Base-by-base conservation (phyloP, 2,797 vertebrate genomes). In the Enoplosus armatus region DNA sequence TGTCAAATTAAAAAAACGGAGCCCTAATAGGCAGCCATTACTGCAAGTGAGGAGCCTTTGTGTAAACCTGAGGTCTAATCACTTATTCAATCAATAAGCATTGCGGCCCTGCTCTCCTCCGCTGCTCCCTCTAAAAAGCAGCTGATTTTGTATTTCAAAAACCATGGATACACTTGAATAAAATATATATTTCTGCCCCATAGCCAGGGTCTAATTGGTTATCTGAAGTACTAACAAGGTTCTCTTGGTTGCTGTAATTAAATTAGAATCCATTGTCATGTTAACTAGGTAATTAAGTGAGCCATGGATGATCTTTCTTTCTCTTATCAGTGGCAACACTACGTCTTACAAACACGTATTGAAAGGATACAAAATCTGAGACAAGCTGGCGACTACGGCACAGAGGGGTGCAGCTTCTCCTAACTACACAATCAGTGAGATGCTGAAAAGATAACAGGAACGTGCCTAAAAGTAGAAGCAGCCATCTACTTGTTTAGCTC, bases 51-150 rank as follows among this genome's bases (percentile, higher is more conserved):
- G 82, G 55, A 81, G 85, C 84, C 79, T 90, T 89, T 92, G 85
- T 92, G 74, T 83, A 90, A 87, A 91, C 70, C 83, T 87, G 81
- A 82, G 80, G 86, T 91, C 86, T 89, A 93, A 95, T 94, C 92
- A 94, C 88, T 92, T 91, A 87, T 92, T 91, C 89, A 92, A 93
- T 93, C 92, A 93, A 75, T 50, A 77, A 77, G 85, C 89, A 88
- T 92, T 90, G 87, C 86, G 71, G 84, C 78, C 74, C 54, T 71
- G 80, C 37, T 88, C 85, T 78, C 78, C 83, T 72, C 33, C 71
- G 33, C 35, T 37, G 51, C 69, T 56, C 68, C 74, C 72, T 66
- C 59, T 66, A 78, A 83, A 89, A 82, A 75, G 79, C 72, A 33
- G 59, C 83, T 90, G 90, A 86, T 93, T 91, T 91, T 78, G 71